Evolutionary conservation across 2,888 invertebrate species (phyloP), one percentile per base, ranked within the genome.

Genomic region (Gnatocerus cornutus): DNA sequence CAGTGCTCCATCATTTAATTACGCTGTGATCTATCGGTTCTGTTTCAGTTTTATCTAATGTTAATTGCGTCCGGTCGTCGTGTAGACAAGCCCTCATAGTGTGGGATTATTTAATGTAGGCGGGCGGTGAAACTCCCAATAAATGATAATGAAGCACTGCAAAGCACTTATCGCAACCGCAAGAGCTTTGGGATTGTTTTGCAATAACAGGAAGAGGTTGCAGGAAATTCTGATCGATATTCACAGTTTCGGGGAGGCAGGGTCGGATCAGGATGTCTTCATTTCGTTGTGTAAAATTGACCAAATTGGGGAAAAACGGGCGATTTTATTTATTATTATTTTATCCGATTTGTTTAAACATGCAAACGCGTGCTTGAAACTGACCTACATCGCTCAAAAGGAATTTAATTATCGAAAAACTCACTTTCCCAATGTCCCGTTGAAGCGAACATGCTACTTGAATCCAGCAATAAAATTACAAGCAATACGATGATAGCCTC

Each of bases 131-230:
- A 27, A 10, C 9, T 16, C 33, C 61, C 48, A 39, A 50, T 63
- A 63, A 63, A 63, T 63, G 63, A 63, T 53, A 63, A 63, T 63
- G 63, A 63, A 63, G 53, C 61, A 12, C 12, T 50, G 61, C 48
- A 50, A 50, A 61, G 61, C 61, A 61, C 61, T 61, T 61, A 65
- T 65, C 56, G 46, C 27, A 33, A n/a, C 55, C 59, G 33, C 58
- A 56, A 59, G 30, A 43, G 59, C 59, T 67, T 45, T 10, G 58
- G 45, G 45, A 67, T 67, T 67, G 66, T 67, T 66, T 61, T 59
- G 66, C 66, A 59, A 67, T 59, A 67, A 67, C 66, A 59, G 66
- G 66, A 67, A 67, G 58, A 50, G 59, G 52, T 55, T 43, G 43
- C 62, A 63, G 45, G 58, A 58, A 10, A 48, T 13, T 16, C 53